Conservation (phyloP, 2,888 invertebrate genomes). For the Yponomeuta plumbellus region DNA sequence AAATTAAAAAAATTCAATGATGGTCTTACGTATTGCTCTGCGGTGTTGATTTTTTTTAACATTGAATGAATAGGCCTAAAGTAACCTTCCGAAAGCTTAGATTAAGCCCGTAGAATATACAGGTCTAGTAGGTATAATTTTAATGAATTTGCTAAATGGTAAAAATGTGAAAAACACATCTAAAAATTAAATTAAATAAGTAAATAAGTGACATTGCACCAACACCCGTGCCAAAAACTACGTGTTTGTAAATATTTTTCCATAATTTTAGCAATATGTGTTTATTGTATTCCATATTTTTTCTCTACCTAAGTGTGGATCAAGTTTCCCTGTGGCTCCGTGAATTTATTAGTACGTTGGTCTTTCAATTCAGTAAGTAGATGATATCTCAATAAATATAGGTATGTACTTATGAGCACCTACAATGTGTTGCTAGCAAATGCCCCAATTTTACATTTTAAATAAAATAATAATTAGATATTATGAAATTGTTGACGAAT, state of each 20-base stretch:
- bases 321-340: conserved; percentile 22
- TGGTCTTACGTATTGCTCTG: not conserved
- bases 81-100: conserved; percentile 44
- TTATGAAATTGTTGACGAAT: not conserved
- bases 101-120: conserved; percentile 68
- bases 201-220: conserved; percentile 36
- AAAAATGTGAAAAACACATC: not conserved
- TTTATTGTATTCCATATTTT: conserved; percentile 37
- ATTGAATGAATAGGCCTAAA: conserved; percentile 60
- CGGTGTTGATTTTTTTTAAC: not conserved
- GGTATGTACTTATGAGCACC: not conserved
- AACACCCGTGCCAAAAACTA: conserved; percentile 64
- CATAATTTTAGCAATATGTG: conserved; percentile 35
- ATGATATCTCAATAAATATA: not conserved
- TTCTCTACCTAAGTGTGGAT: conserved; percentile 32
- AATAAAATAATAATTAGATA: not conserved
- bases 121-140: conserved; percentile 54
- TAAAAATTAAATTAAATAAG: conserved; percentile 8
- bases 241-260: conserved; percentile 63
- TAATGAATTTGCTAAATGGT: conserved; percentile 26
- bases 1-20: too few species aligned
- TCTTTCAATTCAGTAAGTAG: not conserved
- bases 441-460: not conserved
- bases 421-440: not conserved
- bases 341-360: conserved; percentile 18